Conservation (phyloP, 2,888 invertebrate species). For the Portevinia maculata region DNA sequence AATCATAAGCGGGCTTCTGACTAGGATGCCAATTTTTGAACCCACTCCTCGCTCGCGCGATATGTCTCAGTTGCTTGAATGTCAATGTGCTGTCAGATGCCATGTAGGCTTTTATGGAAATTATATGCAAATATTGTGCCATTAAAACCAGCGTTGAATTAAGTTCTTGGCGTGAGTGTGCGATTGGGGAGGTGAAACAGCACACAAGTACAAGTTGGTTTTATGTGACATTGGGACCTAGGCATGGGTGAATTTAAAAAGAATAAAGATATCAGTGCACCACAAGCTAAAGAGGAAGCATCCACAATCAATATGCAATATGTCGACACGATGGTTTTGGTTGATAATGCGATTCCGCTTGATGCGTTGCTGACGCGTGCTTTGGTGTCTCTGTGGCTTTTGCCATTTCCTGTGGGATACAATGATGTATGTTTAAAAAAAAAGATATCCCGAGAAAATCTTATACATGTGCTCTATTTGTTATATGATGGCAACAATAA, state of each 20-base stretch:
- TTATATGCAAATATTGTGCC: constrained; percentile 68
- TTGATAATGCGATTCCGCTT: constrained; percentile 36
- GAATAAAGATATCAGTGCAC: constrained; percentile 19
- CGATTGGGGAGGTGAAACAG: background rate
- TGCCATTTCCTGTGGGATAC: constrained; percentile 53
- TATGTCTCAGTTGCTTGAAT: constrained; percentile 1
- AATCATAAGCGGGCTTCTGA: constrained; percentile 43
- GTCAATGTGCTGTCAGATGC: constrained; percentile 53
- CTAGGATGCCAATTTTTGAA: constrained; percentile 49
- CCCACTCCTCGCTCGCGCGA: constrained; percentile 1
- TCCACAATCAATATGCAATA: constrained; percentile 41
- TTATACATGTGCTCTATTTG: too few relatives aligned
- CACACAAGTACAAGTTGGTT: constrained; percentile 8
- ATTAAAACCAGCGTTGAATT: constrained; percentile 60
- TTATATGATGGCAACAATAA: too few relatives aligned
- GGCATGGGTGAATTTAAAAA: constrained; percentile 5
- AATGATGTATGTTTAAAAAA: constrained; percentile 48
- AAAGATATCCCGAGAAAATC: too few relatives aligned
- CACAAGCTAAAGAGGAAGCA: constrained; percentile 42
- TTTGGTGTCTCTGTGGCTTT: constrained; percentile 27
- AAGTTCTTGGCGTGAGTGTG: constrained; percentile 17
- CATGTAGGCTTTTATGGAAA: constrained; percentile 70
- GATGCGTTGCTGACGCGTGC: background rate
- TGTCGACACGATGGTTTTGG: constrained; percentile 45
- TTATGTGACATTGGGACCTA: constrained; percentile 7